Conservation (phyloP, 2,888 invertebrate species). For the Scaptomyza reducta region DNA sequence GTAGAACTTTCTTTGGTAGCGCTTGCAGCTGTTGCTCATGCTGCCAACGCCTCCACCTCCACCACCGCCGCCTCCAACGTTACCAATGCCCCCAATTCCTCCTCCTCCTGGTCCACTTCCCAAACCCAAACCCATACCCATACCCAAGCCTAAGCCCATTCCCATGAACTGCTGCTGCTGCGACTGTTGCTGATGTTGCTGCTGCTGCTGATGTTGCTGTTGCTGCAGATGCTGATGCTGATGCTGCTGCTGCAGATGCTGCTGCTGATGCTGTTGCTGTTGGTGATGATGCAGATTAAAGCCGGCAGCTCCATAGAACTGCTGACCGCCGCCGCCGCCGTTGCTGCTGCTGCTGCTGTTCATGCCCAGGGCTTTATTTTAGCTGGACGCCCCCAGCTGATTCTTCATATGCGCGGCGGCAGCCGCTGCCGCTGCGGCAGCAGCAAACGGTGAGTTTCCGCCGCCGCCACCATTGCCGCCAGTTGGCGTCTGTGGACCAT, state of each 20-base stretch:
- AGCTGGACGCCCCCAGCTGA: slow-evolving; percentile 84
- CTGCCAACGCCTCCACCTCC: slow-evolving; percentile 71
- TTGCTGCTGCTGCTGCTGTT: slow-evolving; percentile 57
- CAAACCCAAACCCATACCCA: slow-evolving; percentile 43
- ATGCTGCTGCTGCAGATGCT: slow-evolving; percentile 47
- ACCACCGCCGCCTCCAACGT: slow-evolving; percentile 22
- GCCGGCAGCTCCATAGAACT: too few relatives aligned
- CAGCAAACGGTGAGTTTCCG: slow-evolving; percentile 79
- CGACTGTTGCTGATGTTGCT: slow-evolving; percentile 44
- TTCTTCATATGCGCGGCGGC: slow-evolving; percentile 84
- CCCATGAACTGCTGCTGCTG: slow-evolving; percentile 67
- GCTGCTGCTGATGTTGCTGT: slow-evolving; percentile 28
- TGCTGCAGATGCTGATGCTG: slow-evolving; percentile 39
- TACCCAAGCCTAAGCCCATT: slow-evolving; percentile 50
- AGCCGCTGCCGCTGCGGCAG: slow-evolving; percentile 77
- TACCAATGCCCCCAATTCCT: not conserved
- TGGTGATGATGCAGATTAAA: too few relatives aligned
- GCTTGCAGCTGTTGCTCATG: slow-evolving; percentile 79
- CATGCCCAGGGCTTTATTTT: slow-evolving; percentile 83
- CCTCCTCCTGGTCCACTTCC: slow-evolving; percentile 27
- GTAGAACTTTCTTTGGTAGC: slow-evolving; percentile 84
- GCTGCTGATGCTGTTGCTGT: slow-evolving; percentile 62
- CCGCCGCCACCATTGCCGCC: slow-evolving; percentile 71
- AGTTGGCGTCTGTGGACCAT: slow-evolving; percentile 82
- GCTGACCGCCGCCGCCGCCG: slow-evolving; percentile 5